Percentiles rank a stretch among this genome's conserved stretches.
Conservation (phyloP, 2,888 invertebrate species). For the Scelioninae gen. 1 region DNA sequence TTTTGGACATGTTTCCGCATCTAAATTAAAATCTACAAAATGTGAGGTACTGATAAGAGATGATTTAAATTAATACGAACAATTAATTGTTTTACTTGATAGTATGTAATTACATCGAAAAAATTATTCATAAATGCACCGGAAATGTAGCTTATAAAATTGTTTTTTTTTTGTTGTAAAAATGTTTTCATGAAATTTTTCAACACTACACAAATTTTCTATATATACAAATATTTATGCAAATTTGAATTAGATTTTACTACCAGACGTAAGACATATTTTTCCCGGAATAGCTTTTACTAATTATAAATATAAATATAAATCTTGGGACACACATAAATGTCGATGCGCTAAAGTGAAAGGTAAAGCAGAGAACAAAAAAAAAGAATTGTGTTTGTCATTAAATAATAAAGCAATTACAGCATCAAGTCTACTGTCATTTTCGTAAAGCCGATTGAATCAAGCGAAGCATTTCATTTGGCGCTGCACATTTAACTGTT, state of each 20-base stretch:
- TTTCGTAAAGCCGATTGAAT: slow-evolving; percentile 45
- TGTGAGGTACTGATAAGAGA: background rate
- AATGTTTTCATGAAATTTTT: no score
- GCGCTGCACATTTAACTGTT: slow-evolving; percentile 50
- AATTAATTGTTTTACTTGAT: no score
- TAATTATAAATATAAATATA: slow-evolving; percentile 21
- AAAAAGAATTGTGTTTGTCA: slow-evolving; percentile 47
- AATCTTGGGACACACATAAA: background rate
- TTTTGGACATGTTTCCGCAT: slow-evolving; percentile 20
- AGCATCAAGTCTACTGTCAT: slow-evolving; percentile 47
- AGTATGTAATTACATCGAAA: background rate
- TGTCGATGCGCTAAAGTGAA: slow-evolving; percentile 29
- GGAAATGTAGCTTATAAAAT: background rate
- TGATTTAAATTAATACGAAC: background rate
- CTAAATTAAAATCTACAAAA: background rate
- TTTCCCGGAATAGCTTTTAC: background rate
- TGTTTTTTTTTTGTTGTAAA: no score
- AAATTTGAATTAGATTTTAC: background rate
- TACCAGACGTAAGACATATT: background rate
- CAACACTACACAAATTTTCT: no score
- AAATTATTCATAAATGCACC: background rate
- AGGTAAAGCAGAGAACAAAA: slow-evolving; percentile 32
- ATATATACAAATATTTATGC: background rate
- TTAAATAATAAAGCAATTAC: slow-evolving; percentile 53
- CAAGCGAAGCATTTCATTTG: slow-evolving; percentile 43